Evolutionary conservation across 2,888 invertebrate species (phyloP).

Genomic region (Leucophenga montana): DNA sequence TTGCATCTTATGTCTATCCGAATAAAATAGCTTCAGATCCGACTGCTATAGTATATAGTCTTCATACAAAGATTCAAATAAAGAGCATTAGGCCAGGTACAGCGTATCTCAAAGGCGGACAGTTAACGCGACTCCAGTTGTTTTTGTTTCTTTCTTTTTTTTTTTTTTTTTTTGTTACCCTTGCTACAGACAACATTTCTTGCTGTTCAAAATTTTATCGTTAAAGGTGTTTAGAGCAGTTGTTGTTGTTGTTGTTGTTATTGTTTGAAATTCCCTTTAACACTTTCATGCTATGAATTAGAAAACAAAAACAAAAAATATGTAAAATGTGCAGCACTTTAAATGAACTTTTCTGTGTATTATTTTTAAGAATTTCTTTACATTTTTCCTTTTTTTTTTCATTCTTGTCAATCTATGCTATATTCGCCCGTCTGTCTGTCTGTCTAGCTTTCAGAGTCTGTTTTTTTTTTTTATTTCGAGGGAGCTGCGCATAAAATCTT

Average conservation of each 20-base stretch:
- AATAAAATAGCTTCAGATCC: too few species aligned
- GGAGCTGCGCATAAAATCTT: neutral
- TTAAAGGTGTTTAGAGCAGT: neutral
- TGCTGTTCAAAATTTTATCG: constrained; percentile 8
- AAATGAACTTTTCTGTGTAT: too few species aligned
- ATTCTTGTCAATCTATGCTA: neutral
- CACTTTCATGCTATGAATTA: neutral
- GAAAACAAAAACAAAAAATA: neutral
- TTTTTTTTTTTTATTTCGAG: neutral
- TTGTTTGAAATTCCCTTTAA: neutral
- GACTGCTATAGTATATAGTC: too few species aligned
- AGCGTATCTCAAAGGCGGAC: too few species aligned
- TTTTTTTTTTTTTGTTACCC: neutral
- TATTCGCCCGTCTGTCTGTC: neutral
- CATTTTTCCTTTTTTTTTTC: too few species aligned
- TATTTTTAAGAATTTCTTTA: constrained; percentile 47
- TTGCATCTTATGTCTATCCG: too few species aligned
- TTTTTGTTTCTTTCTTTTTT: neutral
- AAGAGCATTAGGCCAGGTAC: too few species aligned
- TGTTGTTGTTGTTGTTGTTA: neutral
- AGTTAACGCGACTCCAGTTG: too few species aligned
- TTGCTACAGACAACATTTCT: too few species aligned
- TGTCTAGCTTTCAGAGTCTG: neutral
- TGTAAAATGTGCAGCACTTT: neutral
- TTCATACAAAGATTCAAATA: too few species aligned